These are phyloP conservation scores for Achroia grisella DNA, from an alignment of 1,140 invertebrate genomes.

Conservation along the genomic window DNA sequence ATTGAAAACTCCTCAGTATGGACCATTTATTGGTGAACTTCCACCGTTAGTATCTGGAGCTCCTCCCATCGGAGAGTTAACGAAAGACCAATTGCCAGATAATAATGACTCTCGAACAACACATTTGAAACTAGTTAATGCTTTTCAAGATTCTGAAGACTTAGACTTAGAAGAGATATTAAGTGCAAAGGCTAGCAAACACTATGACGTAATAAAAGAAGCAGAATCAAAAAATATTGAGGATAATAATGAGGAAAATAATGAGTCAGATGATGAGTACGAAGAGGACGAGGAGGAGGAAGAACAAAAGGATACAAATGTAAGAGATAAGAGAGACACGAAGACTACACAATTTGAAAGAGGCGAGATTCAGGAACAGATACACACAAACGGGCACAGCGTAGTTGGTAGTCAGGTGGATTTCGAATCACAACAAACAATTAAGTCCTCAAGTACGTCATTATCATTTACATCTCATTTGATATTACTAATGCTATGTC, in stretches of 20 bases:
- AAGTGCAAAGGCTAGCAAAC: conserved; percentile 39
- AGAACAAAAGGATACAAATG: conserved; percentile 31
- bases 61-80: conserved; percentile 30
- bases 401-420: conserved; percentile 38
- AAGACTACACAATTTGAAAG: conserved; percentile 46
- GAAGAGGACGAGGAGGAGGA: conserved; percentile 18
- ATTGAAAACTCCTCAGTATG: conserved; percentile 80
- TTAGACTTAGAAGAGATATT: conserved; percentile 22
- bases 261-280: conserved; percentile 5
- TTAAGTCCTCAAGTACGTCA: not conserved
- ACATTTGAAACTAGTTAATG: conserved; percentile 43
- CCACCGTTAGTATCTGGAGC: conserved; percentile 65
- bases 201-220: conserved; percentile 20
- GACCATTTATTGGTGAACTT: conserved; percentile 81
- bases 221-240: not conserved
- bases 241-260: conserved; percentile 7
- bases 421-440: conserved; percentile 16
- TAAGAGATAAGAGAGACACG: conserved; percentile 40
- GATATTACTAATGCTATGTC: conserved; percentile 26
- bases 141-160: conserved; percentile 20
- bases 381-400: conserved; percentile 21
- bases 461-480: conserved; percentile 12
- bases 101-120: conserved; percentile 25
- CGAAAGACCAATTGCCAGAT: conserved; percentile 3
- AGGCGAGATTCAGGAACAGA: conserved; percentile 29